A percentile compares a stretch with the other conserved stretches of the same genome.
Evolutionary conservation across 2,888 invertebrate species (phyloP).

Genomic region (Gisinianus flammeolus): DNA sequence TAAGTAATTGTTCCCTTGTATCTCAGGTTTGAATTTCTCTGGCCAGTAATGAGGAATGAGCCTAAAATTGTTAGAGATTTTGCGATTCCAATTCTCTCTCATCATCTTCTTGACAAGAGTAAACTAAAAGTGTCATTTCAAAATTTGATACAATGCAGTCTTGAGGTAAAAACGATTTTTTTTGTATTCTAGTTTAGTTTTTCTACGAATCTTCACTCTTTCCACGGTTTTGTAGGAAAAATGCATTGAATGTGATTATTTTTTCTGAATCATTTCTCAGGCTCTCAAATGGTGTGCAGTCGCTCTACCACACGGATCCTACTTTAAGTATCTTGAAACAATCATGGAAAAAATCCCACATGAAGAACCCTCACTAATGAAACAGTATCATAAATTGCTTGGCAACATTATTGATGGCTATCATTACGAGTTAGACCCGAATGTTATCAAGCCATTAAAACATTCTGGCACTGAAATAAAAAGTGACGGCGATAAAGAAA

Average conservation of each 20-base stretch:
- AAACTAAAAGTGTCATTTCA: slow-evolving; percentile 26
- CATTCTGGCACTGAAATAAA: not conserved
- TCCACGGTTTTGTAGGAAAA: not conserved
- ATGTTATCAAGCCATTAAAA: not conserved
- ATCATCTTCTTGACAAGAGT: slow-evolving; percentile 20
- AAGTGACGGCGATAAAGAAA: not conserved
- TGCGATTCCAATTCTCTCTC: slow-evolving; percentile 30
- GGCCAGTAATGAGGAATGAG: slow-evolving; percentile 20
- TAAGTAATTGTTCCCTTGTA: too few species aligned
- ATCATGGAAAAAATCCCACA: slow-evolving; percentile 8
- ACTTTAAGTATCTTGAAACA: slow-evolving; percentile 35
- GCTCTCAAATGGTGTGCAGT: slow-evolving; percentile 23
- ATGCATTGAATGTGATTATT: not conserved
- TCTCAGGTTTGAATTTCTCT: slow-evolving; percentile 19
- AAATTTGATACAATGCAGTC: slow-evolving; percentile 31
- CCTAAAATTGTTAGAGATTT: slow-evolving; percentile 18
- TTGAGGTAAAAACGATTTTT: slow-evolving; percentile 11
- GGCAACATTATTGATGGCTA: slow-evolving; percentile 25
- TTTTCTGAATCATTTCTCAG: slow-evolving; percentile 12
- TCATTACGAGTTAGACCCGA: slow-evolving; percentile 21
- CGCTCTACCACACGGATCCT: slow-evolving; percentile 32
- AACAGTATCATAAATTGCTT: slow-evolving; percentile 34
- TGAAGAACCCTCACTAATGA: slow-evolving; percentile 21
- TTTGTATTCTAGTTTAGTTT: not conserved
- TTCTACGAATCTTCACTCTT: not conserved